phyloP scores from a whole-genome alignment of 2,888 invertebrate genomes.

The Matsumyia berberina region DNA sequence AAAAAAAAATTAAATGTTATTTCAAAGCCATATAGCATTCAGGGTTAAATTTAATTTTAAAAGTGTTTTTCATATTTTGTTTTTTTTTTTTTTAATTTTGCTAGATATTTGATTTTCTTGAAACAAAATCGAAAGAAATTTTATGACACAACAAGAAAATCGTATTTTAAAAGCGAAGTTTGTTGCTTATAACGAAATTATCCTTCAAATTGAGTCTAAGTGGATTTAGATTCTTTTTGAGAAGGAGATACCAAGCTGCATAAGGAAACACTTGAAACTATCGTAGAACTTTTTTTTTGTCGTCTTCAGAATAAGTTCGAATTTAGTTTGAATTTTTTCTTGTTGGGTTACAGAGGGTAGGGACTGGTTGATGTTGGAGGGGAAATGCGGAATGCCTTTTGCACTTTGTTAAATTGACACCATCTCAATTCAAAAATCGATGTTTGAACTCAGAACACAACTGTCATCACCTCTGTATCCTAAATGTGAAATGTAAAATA shows the following conservation, averaged over 20 bases:
- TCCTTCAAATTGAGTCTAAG: constrained; percentile 72
- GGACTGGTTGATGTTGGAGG: constrained; percentile 1
- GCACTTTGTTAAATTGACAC: background rate
- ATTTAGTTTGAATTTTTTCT: constrained; percentile 8
- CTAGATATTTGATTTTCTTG: constrained; percentile 67
- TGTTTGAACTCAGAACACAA: background rate
- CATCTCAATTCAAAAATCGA: background rate
- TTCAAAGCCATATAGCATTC: constrained; percentile 73
- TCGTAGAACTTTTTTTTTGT: background rate
- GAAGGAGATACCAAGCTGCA: constrained; percentile 34
- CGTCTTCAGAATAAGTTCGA: constrained; percentile 42
- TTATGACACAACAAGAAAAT: constrained; percentile 61
- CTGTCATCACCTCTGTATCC: background rate
- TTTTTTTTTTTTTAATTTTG: constrained; percentile 24
- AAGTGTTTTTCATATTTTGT: constrained; percentile 20
- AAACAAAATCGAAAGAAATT: constrained; percentile 67
- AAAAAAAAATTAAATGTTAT: constrained; percentile 10
- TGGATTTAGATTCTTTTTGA: constrained; percentile 62
- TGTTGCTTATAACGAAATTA: constrained; percentile 56
- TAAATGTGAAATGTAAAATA: background rate
- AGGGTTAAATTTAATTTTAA: constrained; percentile 62
- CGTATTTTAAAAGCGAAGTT: constrained; percentile 51
- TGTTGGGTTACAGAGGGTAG: background rate
- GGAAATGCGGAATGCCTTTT: background rate
- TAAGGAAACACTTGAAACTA: constrained; percentile 1